phyloP scores from a whole-genome alignment of 2,113 vertebrate species.

The Plectropomus leopardus region DNA sequence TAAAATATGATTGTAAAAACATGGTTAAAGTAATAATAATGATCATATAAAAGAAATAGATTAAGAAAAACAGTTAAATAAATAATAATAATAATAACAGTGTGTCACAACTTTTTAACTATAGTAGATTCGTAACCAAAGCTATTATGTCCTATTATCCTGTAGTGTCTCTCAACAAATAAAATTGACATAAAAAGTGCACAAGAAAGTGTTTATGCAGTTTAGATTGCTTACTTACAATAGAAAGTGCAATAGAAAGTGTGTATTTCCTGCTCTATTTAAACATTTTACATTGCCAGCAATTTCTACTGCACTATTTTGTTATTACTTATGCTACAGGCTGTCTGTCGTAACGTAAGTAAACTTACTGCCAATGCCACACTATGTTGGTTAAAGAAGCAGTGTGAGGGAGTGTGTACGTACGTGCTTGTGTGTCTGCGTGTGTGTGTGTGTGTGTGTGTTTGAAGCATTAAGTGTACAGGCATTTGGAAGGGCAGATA shows the following conservation, averaged over 20 bases:
- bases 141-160: not conserved
- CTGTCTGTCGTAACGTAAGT: not conserved
- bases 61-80: too few relatives aligned
- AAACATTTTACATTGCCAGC: not conserved
- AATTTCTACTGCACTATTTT: not conserved
- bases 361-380: not conserved
- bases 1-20: too few relatives aligned
- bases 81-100: too few relatives aligned
- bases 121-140: not conserved
- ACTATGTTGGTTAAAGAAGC: not conserved
- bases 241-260: not conserved
- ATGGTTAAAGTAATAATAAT: too few relatives aligned
- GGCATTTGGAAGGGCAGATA: slow-evolving; percentile 25
- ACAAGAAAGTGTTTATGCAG: not conserved
- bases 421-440: too few relatives aligned
- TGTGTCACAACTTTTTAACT: not conserved
- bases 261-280: not conserved
- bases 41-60: too few relatives aligned
- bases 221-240: not conserved
- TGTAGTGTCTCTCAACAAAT: not conserved
- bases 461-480: not conserved
- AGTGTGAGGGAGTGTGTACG: not conserved
- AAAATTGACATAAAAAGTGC: not conserved
- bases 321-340: not conserved
- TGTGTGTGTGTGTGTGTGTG: slow-evolving; percentile 8